A percentile compares a stretch with the other conserved stretches of the same genome.
phyloP scores from a whole-genome alignment of 1,140 invertebrate genomes.

The Diplogasteroides magnus region DNA sequence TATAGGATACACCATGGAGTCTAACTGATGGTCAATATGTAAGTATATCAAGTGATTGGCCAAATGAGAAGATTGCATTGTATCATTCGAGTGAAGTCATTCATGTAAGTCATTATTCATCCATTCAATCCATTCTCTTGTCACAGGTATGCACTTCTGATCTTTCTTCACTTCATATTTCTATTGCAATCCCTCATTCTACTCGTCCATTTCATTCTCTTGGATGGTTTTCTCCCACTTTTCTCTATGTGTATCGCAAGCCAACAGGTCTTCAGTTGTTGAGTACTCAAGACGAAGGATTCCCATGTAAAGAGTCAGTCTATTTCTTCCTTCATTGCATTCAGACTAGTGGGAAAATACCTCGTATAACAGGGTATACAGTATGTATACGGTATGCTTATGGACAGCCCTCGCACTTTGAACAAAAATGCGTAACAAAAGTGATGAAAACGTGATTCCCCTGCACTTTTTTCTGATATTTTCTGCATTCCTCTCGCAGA shows the following conservation, averaged over 20 bases:
- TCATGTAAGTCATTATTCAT: conserved; percentile 7
- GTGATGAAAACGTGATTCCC: too few species aligned
- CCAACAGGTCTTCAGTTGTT: conserved; percentile 17
- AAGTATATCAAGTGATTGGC: neutral
- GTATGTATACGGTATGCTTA: too few species aligned
- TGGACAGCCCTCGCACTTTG: too few species aligned
- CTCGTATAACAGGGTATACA: too few species aligned
- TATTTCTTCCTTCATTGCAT: too few species aligned
- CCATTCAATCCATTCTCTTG: neutral
- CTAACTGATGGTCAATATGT: conserved; percentile 7
- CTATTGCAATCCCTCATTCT: neutral
- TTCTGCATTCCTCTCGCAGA: too few species aligned
- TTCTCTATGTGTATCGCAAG: neutral
- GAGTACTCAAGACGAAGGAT: neutral
- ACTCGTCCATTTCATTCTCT: neutral
- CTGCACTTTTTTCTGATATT: too few species aligned
- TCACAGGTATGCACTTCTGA: neutral
- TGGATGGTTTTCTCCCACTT: conserved; percentile 6
- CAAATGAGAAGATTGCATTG: conserved; percentile 1
- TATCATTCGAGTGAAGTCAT: conserved; percentile 13
- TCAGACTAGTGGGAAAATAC: too few species aligned
- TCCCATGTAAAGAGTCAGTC: too few species aligned
- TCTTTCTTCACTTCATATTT: neutral
- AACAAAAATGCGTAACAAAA: too few species aligned
- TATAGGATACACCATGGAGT: conserved; percentile 14